Base-by-base conservation (phyloP, 1,140 invertebrate species). In the Bacillus rossius region DNA sequence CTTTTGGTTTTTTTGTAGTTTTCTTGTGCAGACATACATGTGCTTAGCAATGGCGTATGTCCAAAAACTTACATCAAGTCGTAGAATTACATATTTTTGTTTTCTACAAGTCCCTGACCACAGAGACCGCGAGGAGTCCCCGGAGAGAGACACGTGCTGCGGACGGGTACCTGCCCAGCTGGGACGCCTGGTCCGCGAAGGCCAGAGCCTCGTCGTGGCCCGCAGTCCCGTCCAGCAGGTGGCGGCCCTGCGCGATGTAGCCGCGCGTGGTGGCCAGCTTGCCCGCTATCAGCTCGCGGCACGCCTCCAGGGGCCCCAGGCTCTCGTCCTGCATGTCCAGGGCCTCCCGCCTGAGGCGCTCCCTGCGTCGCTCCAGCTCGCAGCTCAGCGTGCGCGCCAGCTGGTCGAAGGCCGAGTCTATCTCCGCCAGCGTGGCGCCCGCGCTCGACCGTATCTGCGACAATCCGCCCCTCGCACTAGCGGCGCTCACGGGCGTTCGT, bases 241-340 rank as follows among this genome's bases (percentile, higher is more conserved):
- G 43, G n/a, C 43, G 54, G 5, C 61, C 61, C 47, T 63, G 60
- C 14, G 37, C 40, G 50, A 64, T 60, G 52, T 61, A 64, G 8
- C 40, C 20, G 22, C 55, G 17, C 8, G 61, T 62, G n/a, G 34
- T 20, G 22, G 57, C 45, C 14, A 64, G 20, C 22, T 59, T 64
- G 16, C 47, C 40, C 40, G 2, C 17, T n/a, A 64, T 61, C 0
- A 62, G 8, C 3, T 62, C 54, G n/a, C 48, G 54, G 45, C 61
- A 64, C 13, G 40, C 61, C 29, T 43, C 43, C 49, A 64, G 25
- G n/a, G 61, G 61, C 34, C 34, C 26, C 14, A 60, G 37, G 3
- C 63, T 61, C 10, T 62, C 57, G 29, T 59, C 49, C 50, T 52
- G 16, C n/a, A 60, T 60, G 26, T 29, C 52, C n/a, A 23, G 13